Conservation (phyloP, 1,140 invertebrate species). For the Gryllus bimaculatus region DNA sequence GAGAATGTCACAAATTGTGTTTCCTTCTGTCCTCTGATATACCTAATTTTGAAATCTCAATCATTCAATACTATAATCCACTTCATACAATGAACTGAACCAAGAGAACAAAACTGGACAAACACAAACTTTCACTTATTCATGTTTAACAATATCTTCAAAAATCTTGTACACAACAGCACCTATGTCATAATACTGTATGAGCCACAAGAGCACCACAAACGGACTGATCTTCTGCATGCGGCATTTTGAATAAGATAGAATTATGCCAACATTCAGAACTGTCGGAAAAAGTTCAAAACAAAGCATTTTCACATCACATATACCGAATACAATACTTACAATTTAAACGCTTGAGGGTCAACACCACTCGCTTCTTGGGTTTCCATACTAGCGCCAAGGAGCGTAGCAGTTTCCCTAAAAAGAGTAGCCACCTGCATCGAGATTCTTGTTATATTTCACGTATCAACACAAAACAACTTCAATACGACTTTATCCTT, state of each 20-base stretch:
- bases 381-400: constrained; percentile 49
- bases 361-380: constrained; percentile 24
- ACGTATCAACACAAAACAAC: background rate
- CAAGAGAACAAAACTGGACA: no score
- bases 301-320: background rate
- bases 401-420: constrained; percentile 54
- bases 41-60: no score
- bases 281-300: no score
- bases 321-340: constrained; percentile 17
- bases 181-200: background rate
- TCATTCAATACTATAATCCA: no score
- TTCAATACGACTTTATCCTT: constrained; percentile 9
- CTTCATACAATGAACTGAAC: no score
- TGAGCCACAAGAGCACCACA: background rate
- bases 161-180: background rate
- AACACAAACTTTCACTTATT: no score
- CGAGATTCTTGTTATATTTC: constrained; percentile 15
- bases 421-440: constrained; percentile 63
- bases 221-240: background rate
- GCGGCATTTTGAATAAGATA: background rate
- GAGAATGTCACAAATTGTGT: no score
- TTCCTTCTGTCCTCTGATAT: no score
- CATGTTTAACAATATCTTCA: background rate
- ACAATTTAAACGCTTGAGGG: constrained; percentile 24
- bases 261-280: background rate